A percentile compares a stretch with the other conserved stretches of the same genome.
Conservation (phyloP, 1,140 invertebrate genomes). For the Pseudomyrmex pallidus region DNA sequence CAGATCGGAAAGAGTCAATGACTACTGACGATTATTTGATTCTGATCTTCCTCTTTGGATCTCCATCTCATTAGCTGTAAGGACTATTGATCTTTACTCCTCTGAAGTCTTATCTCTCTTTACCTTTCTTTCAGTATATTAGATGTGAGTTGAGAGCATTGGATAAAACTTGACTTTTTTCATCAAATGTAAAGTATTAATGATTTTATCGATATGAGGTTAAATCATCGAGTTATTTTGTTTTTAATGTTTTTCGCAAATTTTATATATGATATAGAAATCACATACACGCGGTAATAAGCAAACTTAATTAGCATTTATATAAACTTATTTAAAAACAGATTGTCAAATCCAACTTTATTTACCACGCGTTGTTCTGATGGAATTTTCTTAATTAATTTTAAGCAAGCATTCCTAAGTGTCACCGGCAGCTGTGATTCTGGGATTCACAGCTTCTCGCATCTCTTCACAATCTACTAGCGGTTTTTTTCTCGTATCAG, state of each 20-base stretch:
- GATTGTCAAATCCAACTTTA: background rate
- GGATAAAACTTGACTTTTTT: background rate
- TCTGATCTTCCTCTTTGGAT: background rate
- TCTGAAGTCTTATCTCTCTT: conserved; percentile 4
- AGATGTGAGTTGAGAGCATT: background rate
- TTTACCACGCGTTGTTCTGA: background rate
- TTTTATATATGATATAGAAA: background rate
- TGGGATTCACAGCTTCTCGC: background rate
- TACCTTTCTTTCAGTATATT: background rate
- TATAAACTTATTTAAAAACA: background rate
- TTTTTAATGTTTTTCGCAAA: background rate
- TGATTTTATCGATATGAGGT: background rate
- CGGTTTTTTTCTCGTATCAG: conserved; percentile 19
- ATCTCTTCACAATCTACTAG: background rate
- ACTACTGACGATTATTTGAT: background rate
- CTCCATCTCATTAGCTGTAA: background rate
- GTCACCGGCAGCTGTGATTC: background rate
- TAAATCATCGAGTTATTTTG: background rate
- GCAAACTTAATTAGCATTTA: conserved; percentile 2
- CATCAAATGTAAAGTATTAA: background rate
- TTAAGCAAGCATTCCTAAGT: conserved; percentile 6
- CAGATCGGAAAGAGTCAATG: background rate
- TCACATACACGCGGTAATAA: background rate
- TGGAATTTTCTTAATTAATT: conserved; percentile 47
- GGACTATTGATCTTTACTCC: background rate